These are phyloP conservation scores for Trachops cirrhosus DNA, from an alignment of 2,797 vertebrate species.

Conservation along the genomic window DNA sequence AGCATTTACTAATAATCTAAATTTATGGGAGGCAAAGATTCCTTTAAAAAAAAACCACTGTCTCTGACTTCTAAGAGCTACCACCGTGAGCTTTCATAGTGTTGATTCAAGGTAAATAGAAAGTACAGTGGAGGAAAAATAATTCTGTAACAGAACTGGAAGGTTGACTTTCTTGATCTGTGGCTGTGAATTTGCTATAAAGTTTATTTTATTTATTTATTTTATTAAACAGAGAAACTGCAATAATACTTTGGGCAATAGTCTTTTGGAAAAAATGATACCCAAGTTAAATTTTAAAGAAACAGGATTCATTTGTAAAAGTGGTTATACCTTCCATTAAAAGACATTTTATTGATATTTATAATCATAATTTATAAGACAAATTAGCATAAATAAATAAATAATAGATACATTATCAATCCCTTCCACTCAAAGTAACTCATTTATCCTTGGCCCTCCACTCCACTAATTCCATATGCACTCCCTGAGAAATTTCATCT, in stretches of 20 bases:
- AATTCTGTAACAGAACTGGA: neutral
- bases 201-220: neutral
- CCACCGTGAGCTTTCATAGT: neutral
- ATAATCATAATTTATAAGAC: neutral
- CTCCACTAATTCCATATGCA: neutral
- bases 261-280: neutral
- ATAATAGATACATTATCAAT: no score
- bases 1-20: neutral
- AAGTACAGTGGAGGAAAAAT: neutral
- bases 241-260: neutral
- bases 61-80: constrained; percentile 1
- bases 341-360: neutral
- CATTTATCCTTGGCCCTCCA: neutral
- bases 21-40: neutral
- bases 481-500: neutral
- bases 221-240: neutral
- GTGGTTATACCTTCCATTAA: constrained; percentile 19
- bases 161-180: neutral
- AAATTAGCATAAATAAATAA: constrained; percentile 1
- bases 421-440: neutral
- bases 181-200: neutral
- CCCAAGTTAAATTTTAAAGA: neutral
- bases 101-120: neutral
- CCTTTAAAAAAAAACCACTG: neutral
- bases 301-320: neutral